Evolutionary conservation across 2,113 vertebrate species (phyloP), one percentile per base, ranked within the genome.

Genomic region (Leucopternis melanops): DNA sequence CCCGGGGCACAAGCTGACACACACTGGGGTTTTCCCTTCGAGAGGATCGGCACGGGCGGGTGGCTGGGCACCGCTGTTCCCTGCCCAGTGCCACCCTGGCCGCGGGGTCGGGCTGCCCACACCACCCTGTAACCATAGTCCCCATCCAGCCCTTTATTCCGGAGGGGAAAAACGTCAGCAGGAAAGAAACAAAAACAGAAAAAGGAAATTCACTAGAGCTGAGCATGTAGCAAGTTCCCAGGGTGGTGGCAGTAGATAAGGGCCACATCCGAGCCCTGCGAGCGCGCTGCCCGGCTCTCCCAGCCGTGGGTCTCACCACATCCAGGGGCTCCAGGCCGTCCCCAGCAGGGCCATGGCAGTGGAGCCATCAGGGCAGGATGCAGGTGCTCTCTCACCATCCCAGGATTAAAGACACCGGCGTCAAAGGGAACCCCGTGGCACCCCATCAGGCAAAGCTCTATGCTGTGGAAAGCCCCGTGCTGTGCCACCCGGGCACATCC

Each of bases 181-280:
- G 92, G 83, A 86, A 94, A 95, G 92, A 96, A 97, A 95, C 93
- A 90, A 94, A 96, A 97, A 93, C 96, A 96, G 87, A 77, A 47
- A 97, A 96, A 96, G 96, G 97, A 97, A 97, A 97, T 84, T 90
- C 89, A 42, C 75, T 67, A 59, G 87, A 70, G 94, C 95, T 93
- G 90, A 94, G 90, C 19, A 10, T 55, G 81, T 2, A 61, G 70
- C 3, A 42, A 72, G 91, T 91, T 92, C 92, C 82, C 88, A 88
- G 87, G 69, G 91, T 77, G 96, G 83, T 20, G 74, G 91, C 57
- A 86, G 81, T 85, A 96, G 94, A 97, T 91, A 96, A 97, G 96
- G 72, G 72, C 82, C 63, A 7, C 32, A 38, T 44, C 87, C 7
- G 47, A 96, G 93, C 15, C n/a, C 88, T 8, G n/a, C 2, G 44